Conservation (phyloP, 2,797 vertebrate species). For the Argyrosomus regius region DNA sequence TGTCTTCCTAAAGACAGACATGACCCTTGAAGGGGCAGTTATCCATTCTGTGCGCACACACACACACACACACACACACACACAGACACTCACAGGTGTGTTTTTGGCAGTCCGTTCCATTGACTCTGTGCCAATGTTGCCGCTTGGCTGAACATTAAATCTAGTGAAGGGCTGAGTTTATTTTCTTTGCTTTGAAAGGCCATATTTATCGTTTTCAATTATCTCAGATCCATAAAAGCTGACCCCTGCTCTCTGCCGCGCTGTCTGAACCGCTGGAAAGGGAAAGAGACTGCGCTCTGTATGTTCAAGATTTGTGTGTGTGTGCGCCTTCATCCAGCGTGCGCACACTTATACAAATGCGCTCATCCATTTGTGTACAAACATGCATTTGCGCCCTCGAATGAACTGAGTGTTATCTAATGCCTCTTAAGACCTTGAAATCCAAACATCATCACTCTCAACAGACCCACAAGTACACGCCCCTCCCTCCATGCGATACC, state of each 20-base stretch:
- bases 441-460: constrained; percentile 23
- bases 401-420: constrained; percentile 20
- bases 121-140: constrained; percentile 60
- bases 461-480: not conserved
- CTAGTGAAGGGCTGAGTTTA: constrained; percentile 69
- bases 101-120: constrained; percentile 31
- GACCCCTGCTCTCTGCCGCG: constrained; percentile 59
- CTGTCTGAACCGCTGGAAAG: constrained; percentile 27
- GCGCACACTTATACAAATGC: not conserved
- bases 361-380: not conserved
- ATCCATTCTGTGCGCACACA: constrained; percentile 16
- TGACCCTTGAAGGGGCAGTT: constrained; percentile 38
- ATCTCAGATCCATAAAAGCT: constrained; percentile 74
- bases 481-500: not conserved
- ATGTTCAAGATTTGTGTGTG: not conserved
- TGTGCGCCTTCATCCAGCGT: not conserved
- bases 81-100: constrained; percentile 48
- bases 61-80: not conserved
- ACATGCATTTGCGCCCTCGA: not conserved
- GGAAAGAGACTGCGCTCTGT: constrained; percentile 6
- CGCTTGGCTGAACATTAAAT: constrained; percentile 75
- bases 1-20: constrained; percentile 46
- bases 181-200: constrained; percentile 78
- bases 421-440: constrained; percentile 36
- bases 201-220: constrained; percentile 82